Conservation (phyloP, 2,113 vertebrate genomes). For the Leptobrachium leishanense region DNA sequence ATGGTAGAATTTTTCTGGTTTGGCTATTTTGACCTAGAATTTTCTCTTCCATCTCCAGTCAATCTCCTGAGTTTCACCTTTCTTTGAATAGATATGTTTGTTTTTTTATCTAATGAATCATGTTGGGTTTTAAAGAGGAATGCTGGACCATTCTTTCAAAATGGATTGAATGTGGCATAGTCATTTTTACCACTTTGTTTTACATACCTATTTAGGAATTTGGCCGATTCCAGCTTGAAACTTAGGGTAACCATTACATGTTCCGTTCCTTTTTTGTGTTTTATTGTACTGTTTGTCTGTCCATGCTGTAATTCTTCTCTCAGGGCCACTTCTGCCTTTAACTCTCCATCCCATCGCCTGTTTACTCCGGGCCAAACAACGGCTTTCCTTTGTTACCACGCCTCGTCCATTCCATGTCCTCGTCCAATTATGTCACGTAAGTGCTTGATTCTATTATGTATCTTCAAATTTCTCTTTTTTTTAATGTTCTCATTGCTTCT, state of each 20-base stretch:
- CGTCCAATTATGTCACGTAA: slow-evolving; percentile 49
- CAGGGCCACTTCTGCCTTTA: slow-evolving; percentile 45
- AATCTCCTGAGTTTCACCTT: no score
- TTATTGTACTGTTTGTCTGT: slow-evolving; percentile 48
- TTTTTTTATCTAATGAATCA: no score
- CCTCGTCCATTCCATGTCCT: slow-evolving; percentile 48
- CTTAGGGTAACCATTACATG: slow-evolving; percentile 20
- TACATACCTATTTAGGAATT: background rate
- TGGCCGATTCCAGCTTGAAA: slow-evolving; percentile 18
- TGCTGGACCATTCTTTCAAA: no score
- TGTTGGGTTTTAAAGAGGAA: no score
- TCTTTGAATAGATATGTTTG: no score
- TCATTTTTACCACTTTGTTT: background rate
- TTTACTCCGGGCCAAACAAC: slow-evolving; percentile 42
- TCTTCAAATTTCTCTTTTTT: slow-evolving; percentile 32
- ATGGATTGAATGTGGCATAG: background rate
- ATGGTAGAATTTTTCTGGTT: no score
- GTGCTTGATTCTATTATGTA: slow-evolving; percentile 48
- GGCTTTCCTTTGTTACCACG: slow-evolving; percentile 49
- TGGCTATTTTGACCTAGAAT: no score
- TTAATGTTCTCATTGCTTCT: slow-evolving; percentile 38
- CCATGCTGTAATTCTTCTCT: slow-evolving; percentile 49
- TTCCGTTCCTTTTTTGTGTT: slow-evolving; percentile 26
- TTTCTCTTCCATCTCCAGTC: no score
- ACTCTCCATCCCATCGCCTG: slow-evolving; percentile 47